Evolutionary conservation across 2,888 invertebrate genomes (phyloP).

Genomic region (Dryadula phaetusa): DNA sequence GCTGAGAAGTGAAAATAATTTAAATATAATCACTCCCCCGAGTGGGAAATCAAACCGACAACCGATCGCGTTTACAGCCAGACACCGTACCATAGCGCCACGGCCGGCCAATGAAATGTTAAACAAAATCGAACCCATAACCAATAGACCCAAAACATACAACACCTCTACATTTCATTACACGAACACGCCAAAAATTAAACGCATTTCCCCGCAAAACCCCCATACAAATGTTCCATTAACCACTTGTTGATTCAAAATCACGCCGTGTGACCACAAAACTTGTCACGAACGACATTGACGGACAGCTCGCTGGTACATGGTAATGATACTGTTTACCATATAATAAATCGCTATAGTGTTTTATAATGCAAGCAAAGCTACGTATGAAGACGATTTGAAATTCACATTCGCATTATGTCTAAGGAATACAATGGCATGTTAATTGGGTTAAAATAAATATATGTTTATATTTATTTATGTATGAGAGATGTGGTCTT

Average conservation of each 20-base stretch:
- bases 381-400: constrained; percentile 47
- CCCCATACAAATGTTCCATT: neutral
- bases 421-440: constrained; percentile 36
- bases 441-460: constrained; percentile 23
- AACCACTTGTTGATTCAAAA: constrained; percentile 32
- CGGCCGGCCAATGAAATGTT: too few relatives aligned
- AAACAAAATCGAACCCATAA: neutral
- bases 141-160: neutral
- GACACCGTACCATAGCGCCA: too few relatives aligned
- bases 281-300: constrained; percentile 70
- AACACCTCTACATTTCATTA: neutral
- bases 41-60: too few relatives aligned
- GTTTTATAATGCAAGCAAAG: constrained; percentile 37
- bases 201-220: neutral
- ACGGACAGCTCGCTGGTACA: constrained; percentile 76
- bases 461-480: constrained; percentile 1
- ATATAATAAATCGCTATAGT: constrained; percentile 75
- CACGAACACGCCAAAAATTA: neutral
- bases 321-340: constrained; percentile 80
- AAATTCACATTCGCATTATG: constrained; percentile 53
- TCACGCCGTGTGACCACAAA: constrained; percentile 46
- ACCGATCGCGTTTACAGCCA: too few relatives aligned
- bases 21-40: too few relatives aligned
- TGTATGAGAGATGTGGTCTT: too few relatives aligned
- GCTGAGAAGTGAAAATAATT: too few relatives aligned